phyloP scores from a whole-genome alignment of 1,140 invertebrate species.

The Muscidifurax raptorellus region DNA sequence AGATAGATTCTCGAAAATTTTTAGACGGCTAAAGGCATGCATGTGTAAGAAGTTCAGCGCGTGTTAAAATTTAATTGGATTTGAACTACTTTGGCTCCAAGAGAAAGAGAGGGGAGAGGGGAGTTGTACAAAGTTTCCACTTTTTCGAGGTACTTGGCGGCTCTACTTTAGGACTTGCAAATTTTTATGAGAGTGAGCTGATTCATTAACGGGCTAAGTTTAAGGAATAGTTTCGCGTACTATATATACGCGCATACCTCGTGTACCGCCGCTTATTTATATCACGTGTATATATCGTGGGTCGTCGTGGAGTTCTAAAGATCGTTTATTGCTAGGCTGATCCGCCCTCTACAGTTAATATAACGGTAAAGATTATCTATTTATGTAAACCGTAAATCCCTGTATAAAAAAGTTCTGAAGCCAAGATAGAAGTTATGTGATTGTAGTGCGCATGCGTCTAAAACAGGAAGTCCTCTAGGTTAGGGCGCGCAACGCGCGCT shows the following conservation, averaged over 20 bases:
- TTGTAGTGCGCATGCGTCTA: no score
- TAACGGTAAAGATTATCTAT: no score
- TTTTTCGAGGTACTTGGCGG: not conserved
- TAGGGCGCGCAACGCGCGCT: no score
- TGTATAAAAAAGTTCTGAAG: no score
- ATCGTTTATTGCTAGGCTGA: no score
- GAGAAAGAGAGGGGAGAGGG: no score
- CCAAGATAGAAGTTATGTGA: no score
- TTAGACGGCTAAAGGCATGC: not conserved
- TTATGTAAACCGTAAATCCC: no score
- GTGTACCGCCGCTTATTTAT: not conserved
- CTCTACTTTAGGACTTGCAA: not conserved
- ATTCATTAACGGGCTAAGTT: conserved; percentile 25
- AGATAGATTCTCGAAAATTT: not conserved
- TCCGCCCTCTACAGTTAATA: no score
- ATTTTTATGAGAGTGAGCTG: conserved; percentile 25
- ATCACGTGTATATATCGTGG: no score
- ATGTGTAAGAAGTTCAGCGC: not conserved
- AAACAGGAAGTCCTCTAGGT: no score
- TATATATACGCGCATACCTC: not conserved
- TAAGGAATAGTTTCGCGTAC: not conserved
- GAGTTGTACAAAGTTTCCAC: not conserved
- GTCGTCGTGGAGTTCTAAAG: no score
- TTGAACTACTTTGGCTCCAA: not conserved
- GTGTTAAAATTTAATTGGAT: conserved; percentile 25